These are phyloP conservation scores for Pachyramphus minor DNA, from an alignment of 2,113 vertebrate species.

Conservation along the genomic window DNA sequence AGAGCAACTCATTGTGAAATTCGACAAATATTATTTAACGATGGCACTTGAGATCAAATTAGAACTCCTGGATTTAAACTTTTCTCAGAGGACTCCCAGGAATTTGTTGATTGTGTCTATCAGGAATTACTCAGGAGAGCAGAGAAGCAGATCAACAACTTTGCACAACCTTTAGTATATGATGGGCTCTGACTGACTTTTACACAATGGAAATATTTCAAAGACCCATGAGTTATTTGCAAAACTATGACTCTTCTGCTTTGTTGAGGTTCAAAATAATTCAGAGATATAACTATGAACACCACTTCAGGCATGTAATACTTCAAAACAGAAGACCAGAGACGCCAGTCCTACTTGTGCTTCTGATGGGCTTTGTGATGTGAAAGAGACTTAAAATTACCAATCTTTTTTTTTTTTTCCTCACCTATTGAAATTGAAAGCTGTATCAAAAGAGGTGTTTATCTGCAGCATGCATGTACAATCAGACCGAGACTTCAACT, in stretches of 20 bases:
- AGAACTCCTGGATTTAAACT: neutral
- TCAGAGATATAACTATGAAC: neutral
- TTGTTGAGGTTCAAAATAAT: neutral
- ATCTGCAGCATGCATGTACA: too few relatives aligned
- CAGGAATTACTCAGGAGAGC: neutral
- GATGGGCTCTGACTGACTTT: neutral
- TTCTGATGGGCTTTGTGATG: neutral
- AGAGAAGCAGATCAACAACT: neutral
- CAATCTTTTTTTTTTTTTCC: neutral
- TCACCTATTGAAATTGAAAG: neutral
- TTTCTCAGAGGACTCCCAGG: neutral
- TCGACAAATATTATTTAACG: neutral
- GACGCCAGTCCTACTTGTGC: accelerated
- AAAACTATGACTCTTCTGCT: neutral
- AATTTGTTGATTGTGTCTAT: neutral
- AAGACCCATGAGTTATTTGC: accelerated
- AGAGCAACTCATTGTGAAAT: neutral
- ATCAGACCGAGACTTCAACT: neutral
- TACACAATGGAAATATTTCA: neutral
- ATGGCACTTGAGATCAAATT: neutral
- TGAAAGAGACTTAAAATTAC: neutral
- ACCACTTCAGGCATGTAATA: accelerated
- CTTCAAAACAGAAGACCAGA: neutral
- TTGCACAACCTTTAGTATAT: neutral
- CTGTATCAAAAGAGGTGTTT: neutral